A percentile compares a stretch with the other conserved stretches of the same genome.
Evolutionary conservation across 2,888 invertebrate species (phyloP).

Genomic region (Drosophila pseudotakahashii): DNA sequence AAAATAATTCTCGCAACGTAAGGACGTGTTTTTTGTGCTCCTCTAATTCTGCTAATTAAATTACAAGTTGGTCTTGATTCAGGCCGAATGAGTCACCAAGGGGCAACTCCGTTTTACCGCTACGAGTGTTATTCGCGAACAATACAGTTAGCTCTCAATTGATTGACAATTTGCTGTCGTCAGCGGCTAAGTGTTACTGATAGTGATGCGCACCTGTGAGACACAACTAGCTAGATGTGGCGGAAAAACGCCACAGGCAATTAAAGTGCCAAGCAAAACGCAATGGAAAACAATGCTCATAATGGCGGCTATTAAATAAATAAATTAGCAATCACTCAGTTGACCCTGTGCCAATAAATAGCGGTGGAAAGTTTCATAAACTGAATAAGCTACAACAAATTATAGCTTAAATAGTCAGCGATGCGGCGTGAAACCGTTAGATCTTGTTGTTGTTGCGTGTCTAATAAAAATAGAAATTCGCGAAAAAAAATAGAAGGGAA

Average conservation of each 20-base stretch:
- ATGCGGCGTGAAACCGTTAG: slow-evolving; percentile 10
- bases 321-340: slow-evolving; percentile 9
- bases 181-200: slow-evolving; percentile 46
- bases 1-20: slow-evolving; percentile 11
- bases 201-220: slow-evolving; percentile 52
- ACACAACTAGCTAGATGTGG: slow-evolving; percentile 17
- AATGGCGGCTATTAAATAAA: slow-evolving; percentile 18
- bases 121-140: neutral
- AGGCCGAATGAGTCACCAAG: slow-evolving; percentile 1
- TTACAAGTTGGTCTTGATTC: slow-evolving; percentile 15
- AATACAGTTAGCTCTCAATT: neutral
- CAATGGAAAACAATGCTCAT: slow-evolving; percentile 20
- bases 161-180: slow-evolving; percentile 53
- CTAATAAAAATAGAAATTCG: slow-evolving; percentile 54
- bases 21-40: slow-evolving; percentile 23
- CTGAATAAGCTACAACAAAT: slow-evolving; percentile 8
- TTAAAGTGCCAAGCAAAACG: slow-evolving; percentile 7
- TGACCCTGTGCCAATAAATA: slow-evolving; percentile 1
- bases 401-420: slow-evolving; percentile 13
- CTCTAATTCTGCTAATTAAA: slow-evolving; percentile 14
- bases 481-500: slow-evolving; percentile 50
- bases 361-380: neutral
- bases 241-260: slow-evolving; percentile 3
- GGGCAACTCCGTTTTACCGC: neutral
- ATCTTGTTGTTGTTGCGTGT: slow-evolving; percentile 30